phyloP scores from a whole-genome alignment of 2,888 invertebrate genomes.

The Halictus quadricinctus region DNA sequence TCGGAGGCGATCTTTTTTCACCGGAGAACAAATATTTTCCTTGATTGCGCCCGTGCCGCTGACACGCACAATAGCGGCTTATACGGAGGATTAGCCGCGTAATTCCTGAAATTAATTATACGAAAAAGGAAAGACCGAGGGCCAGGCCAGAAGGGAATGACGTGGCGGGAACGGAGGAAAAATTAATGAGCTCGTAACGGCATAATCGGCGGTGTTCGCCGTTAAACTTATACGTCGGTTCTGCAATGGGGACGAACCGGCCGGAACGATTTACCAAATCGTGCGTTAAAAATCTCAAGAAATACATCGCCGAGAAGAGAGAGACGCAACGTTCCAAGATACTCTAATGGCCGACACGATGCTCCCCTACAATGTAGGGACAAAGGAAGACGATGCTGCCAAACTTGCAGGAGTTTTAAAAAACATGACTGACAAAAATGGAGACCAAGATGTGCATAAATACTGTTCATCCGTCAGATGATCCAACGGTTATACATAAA shows the following conservation, averaged over 20 bases:
- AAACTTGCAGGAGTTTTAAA: not conserved
- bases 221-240: slow-evolving; percentile 60
- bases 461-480: too few species aligned
- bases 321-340: slow-evolving; percentile 2
- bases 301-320: slow-evolving; percentile 30
- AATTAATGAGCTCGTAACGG: slow-evolving; percentile 68
- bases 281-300: slow-evolving; percentile 57
- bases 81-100: slow-evolving; percentile 59
- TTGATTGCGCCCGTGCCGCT: slow-evolving; percentile 58
- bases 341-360: slow-evolving; percentile 11
- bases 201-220: slow-evolving; percentile 62
- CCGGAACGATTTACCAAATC: slow-evolving; percentile 56
- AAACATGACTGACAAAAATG: not conserved
- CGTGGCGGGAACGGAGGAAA: slow-evolving; percentile 44
- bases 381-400: not conserved
- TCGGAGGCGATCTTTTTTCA: slow-evolving; percentile 19
- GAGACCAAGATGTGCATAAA: not conserved
- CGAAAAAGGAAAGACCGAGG: slow-evolving; percentile 32
- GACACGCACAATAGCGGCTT: slow-evolving; percentile 59
- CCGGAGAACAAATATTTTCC: slow-evolving; percentile 55
- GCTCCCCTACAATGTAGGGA: not conserved
- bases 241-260: slow-evolving; percentile 31
- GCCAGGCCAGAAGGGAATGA: slow-evolving; percentile 19
- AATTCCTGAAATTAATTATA: slow-evolving; percentile 67
- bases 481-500: too few species aligned